A percentile compares a stretch with the other conserved stretches of the same genome.
Evolutionary conservation across 2,888 invertebrate species (phyloP).

Genomic region (Cephus nigrinus): DNA sequence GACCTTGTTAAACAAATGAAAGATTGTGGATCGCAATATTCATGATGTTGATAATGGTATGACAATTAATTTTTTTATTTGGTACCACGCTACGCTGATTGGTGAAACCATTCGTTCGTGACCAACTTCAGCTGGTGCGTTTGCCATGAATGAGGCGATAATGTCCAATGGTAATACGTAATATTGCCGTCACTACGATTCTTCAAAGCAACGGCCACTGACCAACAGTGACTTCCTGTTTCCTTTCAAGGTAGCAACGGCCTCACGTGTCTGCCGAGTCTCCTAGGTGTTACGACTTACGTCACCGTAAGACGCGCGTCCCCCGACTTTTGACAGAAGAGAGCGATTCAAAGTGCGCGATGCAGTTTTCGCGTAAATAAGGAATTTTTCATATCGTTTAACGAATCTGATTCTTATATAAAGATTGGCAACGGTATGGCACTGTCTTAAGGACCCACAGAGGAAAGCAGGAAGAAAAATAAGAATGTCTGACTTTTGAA

Average conservation of each 20-base stretch:
- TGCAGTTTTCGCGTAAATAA: neutral
- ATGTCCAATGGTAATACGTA: neutral
- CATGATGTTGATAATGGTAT: too few species aligned
- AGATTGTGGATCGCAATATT: too few species aligned
- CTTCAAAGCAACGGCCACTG: neutral
- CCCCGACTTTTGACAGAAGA: neutral
- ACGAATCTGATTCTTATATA: neutral
- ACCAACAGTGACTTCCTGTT: neutral
- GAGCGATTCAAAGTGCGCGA: neutral
- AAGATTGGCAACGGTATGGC: neutral
- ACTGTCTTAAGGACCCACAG: neutral
- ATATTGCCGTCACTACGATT: neutral
- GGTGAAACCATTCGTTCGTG: too few species aligned
- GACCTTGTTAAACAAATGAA: too few species aligned
- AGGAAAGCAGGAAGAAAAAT: neutral
- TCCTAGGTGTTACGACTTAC: neutral
- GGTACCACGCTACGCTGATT: too few species aligned
- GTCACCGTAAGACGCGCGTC: neutral
- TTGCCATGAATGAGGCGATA: neutral
- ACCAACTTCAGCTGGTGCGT: too few species aligned
- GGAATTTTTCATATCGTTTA: neutral
- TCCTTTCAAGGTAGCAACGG: slow-evolving; percentile 6
- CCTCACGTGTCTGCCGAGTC: neutral
- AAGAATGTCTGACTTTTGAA: neutral
- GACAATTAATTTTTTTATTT: too few species aligned